These are phyloP conservation scores for Ischnura elegans DNA, from an alignment of 2,888 invertebrate genomes.

Conservation along the genomic window DNA sequence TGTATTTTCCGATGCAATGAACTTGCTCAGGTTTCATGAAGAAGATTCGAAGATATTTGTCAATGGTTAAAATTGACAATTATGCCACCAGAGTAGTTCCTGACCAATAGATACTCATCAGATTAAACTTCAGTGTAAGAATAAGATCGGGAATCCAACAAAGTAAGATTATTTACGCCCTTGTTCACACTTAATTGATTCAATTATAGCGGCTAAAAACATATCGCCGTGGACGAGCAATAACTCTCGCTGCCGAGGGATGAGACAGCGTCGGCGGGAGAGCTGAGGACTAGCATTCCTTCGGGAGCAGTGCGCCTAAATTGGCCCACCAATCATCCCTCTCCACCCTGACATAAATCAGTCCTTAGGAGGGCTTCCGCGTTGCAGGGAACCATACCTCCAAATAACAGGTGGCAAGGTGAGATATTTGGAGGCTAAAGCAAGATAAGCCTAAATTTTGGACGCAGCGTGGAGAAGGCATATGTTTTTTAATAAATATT, in stretches of 20 bases:
- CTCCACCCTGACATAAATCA: slow-evolving; percentile 23
- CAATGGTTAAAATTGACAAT: background rate
- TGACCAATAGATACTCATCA: background rate
- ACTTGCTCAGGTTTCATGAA: background rate
- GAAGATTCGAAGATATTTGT: background rate
- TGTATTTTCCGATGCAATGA: too few relatives aligned
- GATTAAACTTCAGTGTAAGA: background rate
- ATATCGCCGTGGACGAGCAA: slow-evolving; percentile 9
- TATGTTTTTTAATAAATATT: too few relatives aligned
- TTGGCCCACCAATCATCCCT: slow-evolving; percentile 63
- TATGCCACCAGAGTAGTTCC: background rate
- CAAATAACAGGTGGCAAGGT: background rate
- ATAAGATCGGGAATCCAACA: background rate
- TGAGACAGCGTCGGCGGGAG: background rate
- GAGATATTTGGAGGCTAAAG: background rate
- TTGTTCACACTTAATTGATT: slow-evolving; percentile 31
- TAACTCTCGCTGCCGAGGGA: background rate
- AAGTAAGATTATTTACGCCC: background rate
- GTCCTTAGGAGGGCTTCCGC: background rate
- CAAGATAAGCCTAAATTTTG: too few relatives aligned
- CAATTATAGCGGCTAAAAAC: slow-evolving; percentile 54
- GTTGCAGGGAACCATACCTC: background rate
- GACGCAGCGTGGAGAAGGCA: too few relatives aligned
- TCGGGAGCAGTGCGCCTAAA: slow-evolving; percentile 13
- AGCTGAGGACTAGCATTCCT: slow-evolving; percentile 23